A percentile compares a stretch with the other conserved stretches of the same genome.
phyloP scores from a whole-genome alignment of 2,113 vertebrate genomes.

The Tenrec ecaudatus region DNA sequence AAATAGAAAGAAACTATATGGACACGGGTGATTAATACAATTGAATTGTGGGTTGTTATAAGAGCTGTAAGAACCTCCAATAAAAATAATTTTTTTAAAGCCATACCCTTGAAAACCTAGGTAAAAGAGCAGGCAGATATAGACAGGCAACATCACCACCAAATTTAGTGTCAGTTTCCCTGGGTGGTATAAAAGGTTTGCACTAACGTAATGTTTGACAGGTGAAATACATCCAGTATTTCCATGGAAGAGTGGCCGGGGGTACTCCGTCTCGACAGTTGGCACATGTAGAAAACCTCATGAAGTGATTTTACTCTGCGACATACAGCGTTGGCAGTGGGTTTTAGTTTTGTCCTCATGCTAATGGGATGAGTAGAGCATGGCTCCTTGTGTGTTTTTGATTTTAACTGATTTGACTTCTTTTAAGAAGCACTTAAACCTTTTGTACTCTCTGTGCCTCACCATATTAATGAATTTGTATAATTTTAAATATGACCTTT shows the following conservation, averaged over 20 bases:
- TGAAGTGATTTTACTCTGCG: background rate
- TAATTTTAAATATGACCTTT: slow-evolving; percentile 42
- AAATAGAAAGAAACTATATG: too few relatives aligned
- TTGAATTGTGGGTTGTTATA: too few relatives aligned
- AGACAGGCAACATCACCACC: background rate
- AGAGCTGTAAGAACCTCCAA: too few relatives aligned
- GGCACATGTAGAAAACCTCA: background rate
- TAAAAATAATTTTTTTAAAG: too few relatives aligned
- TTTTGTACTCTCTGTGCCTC: slow-evolving; percentile 37
- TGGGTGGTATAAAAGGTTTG: background rate
- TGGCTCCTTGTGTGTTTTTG: slow-evolving; percentile 5
- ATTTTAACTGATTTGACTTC: slow-evolving; percentile 34
- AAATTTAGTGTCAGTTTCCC: background rate
- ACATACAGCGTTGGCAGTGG: background rate
- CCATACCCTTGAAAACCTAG: background rate
- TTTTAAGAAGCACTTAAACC: background rate
- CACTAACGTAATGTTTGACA: background rate
- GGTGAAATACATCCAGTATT: background rate
- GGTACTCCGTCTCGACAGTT: background rate
- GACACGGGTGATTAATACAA: too few relatives aligned
- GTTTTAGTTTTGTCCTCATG: background rate
- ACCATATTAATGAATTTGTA: background rate
- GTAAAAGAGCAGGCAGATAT: background rate
- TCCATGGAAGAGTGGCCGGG: background rate
- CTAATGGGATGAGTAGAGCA: background rate